These are phyloP conservation scores for Sminthurinus aureus DNA, from an alignment of 2,888 invertebrate species.

Conservation along the genomic window DNA sequence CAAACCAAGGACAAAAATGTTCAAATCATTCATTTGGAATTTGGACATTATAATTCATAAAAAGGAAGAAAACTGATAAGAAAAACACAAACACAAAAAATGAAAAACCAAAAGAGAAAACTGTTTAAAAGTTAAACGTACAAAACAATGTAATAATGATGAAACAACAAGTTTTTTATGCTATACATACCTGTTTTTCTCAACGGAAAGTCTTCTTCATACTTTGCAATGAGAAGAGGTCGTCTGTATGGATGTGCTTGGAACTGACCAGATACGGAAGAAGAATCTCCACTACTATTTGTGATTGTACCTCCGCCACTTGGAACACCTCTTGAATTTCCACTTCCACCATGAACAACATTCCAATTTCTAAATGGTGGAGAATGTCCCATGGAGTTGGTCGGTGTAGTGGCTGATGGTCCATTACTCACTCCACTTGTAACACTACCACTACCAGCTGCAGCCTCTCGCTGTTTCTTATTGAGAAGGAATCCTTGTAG, in stretches of 20 bases:
- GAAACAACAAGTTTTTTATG: no score
- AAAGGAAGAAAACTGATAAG: no score
- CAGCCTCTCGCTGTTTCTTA: constrained; percentile 77
- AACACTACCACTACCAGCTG: constrained; percentile 66
- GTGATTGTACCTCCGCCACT: constrained; percentile 2
- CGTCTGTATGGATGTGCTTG: constrained; percentile 53
- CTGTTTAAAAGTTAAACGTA: constrained; percentile 34
- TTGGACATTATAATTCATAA: neutral
- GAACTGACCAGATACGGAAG: neutral
- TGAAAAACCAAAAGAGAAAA: no score
- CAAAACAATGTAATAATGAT: neutral
- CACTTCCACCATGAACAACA: constrained; percentile 40
- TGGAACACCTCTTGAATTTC: neutral
- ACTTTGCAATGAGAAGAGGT: constrained; percentile 65
- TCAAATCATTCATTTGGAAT: no score
- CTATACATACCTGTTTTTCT: constrained; percentile 88
- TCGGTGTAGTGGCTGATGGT: neutral
- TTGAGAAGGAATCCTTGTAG: constrained; percentile 84
- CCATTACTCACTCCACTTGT: constrained; percentile 25
- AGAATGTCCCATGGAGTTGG: constrained; percentile 24
- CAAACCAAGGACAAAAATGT: neutral
- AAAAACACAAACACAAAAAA: no score
- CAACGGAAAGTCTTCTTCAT: constrained; percentile 86
- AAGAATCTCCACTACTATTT: constrained; percentile 3
- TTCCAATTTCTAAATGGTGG: constrained; percentile 50